Base-by-base conservation (phyloP, 1,140 invertebrate genomes). In the Berghia stephanieae region DNA sequence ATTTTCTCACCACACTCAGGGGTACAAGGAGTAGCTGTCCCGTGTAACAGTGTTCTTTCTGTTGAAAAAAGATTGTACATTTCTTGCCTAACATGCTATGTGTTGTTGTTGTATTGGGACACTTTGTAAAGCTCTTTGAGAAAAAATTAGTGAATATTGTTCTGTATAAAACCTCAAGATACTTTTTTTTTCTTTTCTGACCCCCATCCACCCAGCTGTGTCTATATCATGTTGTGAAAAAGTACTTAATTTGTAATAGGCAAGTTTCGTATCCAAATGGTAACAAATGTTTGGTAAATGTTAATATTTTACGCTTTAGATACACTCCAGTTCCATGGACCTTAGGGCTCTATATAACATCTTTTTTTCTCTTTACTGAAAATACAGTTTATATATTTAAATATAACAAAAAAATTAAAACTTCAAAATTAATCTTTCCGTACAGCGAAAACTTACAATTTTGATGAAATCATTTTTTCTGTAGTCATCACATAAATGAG, bases 401-500 rank as follows among this genome's bases (percentile, higher is more conserved):
- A 57, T n/a, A 21, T 31, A 57, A 21, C 24, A 3, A n/a, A 57
- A 31, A 57, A 57, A 0, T 52, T 52, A 2, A 21, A 1, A 52
- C 49, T 27, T 46, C n/a, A 10, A 72, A 49, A 18, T 0, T 31
- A 18, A 6, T 16, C 27, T n/a, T 0, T 21, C 2, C 3, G 36
- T 76, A 24, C n/a, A 38, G 60, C 80, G 78, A n/a, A n/a, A n/a
- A n/a, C n/a, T n/a, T 63, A 86, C 86, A 80, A 80, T 72, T 10
- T 82, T 79, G 8, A 84, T 79, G 24, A 68, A 78, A 38, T 77
- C 82, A 66, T 88, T 85, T 31, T 79, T 73, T 24, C 89, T 83
- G 85, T 94, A 95, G 84, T 95, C 93, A 86, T 96, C 93, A 83
- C 95, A 95, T 27, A 88, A 75, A 71, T 85, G 68, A n/a, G 57